Base-by-base conservation (phyloP, 2,113 vertebrate genomes). In the Leucopsar rothschildi region DNA sequence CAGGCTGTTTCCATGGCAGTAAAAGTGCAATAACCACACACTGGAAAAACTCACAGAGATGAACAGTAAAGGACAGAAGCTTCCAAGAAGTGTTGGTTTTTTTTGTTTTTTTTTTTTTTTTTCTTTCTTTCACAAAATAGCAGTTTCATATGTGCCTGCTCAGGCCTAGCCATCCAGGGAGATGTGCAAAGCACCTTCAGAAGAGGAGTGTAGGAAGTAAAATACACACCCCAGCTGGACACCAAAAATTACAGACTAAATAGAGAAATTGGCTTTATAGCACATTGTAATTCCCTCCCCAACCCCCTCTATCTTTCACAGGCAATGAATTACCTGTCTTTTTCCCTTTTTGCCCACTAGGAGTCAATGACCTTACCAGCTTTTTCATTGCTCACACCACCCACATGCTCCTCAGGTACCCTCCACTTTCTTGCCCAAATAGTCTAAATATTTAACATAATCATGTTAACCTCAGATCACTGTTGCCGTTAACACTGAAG, bases 361-460 rank as follows among this genome's bases (percentile, higher is more conserved):
- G 72, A 88, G 22, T 60, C 86, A 88, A 88, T 88, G 83, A 92
- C 86, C 88, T 96, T 86, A 78, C 83, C 80, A 92, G 49, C 79
- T 83, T 92, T 77, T 73, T 69, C 82, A 47, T 80, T 85, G 61
- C 57, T 88, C 17, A 44, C 45, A 83, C 21, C 15, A 35, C 55
- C 81, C 42, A 12, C 42, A 19, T 8, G 11, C 60, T 95, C 86
- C 29, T 42, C 59, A 68, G 77, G 83, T 78, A 68, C 65, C 47
- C 47, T 68, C 9, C 17, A 40, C 56, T 88, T 93, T 86, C 60
- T 90, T 5, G 3, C 42, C 47, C 39, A 64, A 33, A 65, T 18
- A 86, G 47, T 55, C 52, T 73, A 85, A 79, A 69, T 94, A 81
- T 88, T 92, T 95, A 84, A 94, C 0, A 31, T 75, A 86, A 86